Percentiles rank a stretch among this genome's conserved stretches.
These are phyloP conservation scores for Clivina fossor DNA, from an alignment of 2,888 invertebrate species.

Conservation along the genomic window DNA sequence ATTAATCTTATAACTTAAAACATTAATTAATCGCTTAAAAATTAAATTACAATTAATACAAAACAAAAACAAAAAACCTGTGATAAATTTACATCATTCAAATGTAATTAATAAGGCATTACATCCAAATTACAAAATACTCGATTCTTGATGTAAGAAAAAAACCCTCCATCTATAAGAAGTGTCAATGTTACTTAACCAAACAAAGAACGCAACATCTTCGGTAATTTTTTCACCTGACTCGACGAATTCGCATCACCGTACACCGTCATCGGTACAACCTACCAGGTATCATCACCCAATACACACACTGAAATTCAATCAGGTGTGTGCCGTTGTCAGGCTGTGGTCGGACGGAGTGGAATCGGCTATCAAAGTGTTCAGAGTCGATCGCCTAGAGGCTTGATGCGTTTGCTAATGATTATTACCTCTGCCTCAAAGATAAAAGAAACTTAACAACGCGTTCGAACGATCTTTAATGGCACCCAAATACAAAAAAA, in stretches of 20 bases:
- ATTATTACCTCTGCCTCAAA: conserved; percentile 47
- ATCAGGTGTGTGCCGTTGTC: conserved; percentile 3
- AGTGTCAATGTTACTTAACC: conserved; percentile 25
- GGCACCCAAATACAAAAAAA: conserved; percentile 31
- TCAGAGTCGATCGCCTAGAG: conserved; percentile 29
- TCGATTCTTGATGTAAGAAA: too few species aligned
- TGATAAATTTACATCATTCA: too few species aligned
- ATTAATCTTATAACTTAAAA: too few species aligned
- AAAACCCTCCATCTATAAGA: too few species aligned
- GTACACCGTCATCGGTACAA: conserved; percentile 7
- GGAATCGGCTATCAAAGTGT: conserved; percentile 30
- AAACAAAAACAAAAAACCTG: too few species aligned
- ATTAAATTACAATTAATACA: too few species aligned
- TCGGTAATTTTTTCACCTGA: conserved; percentile 23
- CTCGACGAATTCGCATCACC: neutral
- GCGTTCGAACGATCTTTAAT: conserved; percentile 27
- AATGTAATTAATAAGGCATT: too few species aligned
- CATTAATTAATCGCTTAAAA: too few species aligned
- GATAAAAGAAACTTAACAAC: conserved; percentile 42
- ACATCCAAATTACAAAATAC: too few species aligned
- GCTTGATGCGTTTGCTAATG: conserved; percentile 43
- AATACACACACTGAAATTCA: neutral
- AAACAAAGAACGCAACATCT: conserved; percentile 22
- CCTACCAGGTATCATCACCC: neutral
- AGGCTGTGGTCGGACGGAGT: conserved; percentile 2